phyloP scores from a whole-genome alignment of 2,797 vertebrate genomes.

The Mareca strepera region DNA sequence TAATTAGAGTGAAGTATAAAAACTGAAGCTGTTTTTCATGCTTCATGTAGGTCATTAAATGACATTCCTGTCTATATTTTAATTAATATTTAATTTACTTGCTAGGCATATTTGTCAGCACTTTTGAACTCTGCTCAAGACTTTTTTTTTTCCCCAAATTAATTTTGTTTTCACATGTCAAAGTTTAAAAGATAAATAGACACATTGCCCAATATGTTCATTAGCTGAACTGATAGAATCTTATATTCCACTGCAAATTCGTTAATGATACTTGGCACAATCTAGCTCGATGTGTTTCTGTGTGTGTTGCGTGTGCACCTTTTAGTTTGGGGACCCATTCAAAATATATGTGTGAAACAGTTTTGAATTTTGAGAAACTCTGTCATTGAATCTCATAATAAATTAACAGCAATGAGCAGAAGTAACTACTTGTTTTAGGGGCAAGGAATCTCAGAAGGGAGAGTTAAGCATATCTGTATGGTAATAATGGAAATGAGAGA shows the following conservation, averaged over 20 bases:
- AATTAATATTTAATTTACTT: background rate
- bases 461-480: background rate
- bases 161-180: background rate
- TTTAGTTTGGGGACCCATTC: background rate
- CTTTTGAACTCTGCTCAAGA: background rate
- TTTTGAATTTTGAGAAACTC: background rate
- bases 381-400: background rate
- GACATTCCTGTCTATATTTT: background rate
- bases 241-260: background rate
- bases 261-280: background rate
- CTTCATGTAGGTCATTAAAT: background rate
- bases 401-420: background rate
- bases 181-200: background rate
- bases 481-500: background rate
- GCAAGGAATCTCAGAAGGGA: background rate
- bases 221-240: background rate
- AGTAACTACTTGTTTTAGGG: background rate
- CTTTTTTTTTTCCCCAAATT: background rate
- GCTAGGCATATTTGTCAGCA: background rate
- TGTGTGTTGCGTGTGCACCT: accelerated
- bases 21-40: background rate
- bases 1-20: background rate
- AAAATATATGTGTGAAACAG: background rate
- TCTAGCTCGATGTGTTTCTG: background rate
- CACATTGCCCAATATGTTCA: background rate